A percentile compares a stretch with the other conserved stretches of the same genome.
Evolutionary conservation across 2,888 invertebrate species (phyloP).

Genomic region (Villa cingulata): DNA sequence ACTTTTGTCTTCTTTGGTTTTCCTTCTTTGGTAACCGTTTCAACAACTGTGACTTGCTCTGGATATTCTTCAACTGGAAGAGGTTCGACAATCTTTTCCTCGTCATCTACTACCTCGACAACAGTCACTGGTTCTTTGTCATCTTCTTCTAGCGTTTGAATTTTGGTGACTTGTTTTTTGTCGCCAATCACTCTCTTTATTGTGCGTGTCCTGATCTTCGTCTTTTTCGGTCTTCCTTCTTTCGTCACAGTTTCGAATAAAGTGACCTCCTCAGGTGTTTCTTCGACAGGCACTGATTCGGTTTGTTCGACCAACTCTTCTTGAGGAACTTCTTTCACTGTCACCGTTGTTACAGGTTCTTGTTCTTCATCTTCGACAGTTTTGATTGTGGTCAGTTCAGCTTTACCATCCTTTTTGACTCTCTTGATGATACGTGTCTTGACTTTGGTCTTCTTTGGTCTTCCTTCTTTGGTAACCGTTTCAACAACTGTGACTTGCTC

Average conservation of each 20-base stretch:
- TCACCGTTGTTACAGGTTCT: no score
- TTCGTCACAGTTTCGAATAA: slow-evolving; percentile 28
- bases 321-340: no score
- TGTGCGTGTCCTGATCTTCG: slow-evolving; percentile 17
- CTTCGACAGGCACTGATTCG: no score
- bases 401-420: no score
- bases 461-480: no score
- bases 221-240: slow-evolving; percentile 18
- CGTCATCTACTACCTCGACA: slow-evolving; percentile 17
- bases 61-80: slow-evolving; percentile 22
- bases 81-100: slow-evolving; percentile 18
- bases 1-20: slow-evolving; percentile 27
- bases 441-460: no score
- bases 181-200: slow-evolving; percentile 17
- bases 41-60: slow-evolving; percentile 22
- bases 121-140: slow-evolving; percentile 24
- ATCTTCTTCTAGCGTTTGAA: slow-evolving; percentile 25
- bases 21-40: slow-evolving; percentile 17
- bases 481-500: no score
- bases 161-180: slow-evolving; percentile 26
- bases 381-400: no score
- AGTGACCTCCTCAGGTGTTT: slow-evolving; percentile 20
- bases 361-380: no score
- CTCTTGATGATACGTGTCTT: no score
- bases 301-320: no score